These are phyloP conservation scores for Xylophagus ater DNA, from an alignment of 2,888 invertebrate species.

Conservation along the genomic window DNA sequence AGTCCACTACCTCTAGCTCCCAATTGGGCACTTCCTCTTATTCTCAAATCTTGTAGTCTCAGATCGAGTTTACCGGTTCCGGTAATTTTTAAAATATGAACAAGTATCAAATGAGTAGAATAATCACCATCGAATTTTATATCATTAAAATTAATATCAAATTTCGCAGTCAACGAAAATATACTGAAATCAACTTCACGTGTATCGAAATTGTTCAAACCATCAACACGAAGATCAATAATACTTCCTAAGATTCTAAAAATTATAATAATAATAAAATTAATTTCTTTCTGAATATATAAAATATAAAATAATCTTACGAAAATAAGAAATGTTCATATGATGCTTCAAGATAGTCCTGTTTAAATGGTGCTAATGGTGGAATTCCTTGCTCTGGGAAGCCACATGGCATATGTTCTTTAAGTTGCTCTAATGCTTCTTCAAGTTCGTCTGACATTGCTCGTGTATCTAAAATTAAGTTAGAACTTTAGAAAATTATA, in stretches of 20 bases:
- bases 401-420: slow-evolving; percentile 31
- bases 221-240: not conserved
- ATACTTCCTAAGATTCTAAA: slow-evolving; percentile 6
- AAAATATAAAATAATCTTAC: not conserved
- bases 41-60: slow-evolving; percentile 2
- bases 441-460: too few species aligned
- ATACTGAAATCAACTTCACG: slow-evolving; percentile 5
- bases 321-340: not conserved
- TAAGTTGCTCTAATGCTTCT: slow-evolving; percentile 22
- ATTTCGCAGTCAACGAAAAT: slow-evolving; percentile 5
- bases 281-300: not conserved
- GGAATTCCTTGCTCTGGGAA: slow-evolving; percentile 30
- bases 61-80: slow-evolving; percentile 4
- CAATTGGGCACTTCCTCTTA: slow-evolving; percentile 1
- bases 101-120: slow-evolving; percentile 3
- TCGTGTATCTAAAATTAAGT: too few species aligned
- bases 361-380: slow-evolving; percentile 32
- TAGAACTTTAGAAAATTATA: too few species aligned
- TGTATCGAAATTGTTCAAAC: slow-evolving; percentile 3
- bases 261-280: not conserved
- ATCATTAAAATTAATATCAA: not conserved
- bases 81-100: slow-evolving; percentile 8
- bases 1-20: slow-evolving; percentile 8
- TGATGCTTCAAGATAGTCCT: slow-evolving; percentile 26
- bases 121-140: slow-evolving; percentile 1